Evolutionary conservation across 1,140 invertebrate species (phyloP).

Genomic region (Aradophagus sp.): DNA sequence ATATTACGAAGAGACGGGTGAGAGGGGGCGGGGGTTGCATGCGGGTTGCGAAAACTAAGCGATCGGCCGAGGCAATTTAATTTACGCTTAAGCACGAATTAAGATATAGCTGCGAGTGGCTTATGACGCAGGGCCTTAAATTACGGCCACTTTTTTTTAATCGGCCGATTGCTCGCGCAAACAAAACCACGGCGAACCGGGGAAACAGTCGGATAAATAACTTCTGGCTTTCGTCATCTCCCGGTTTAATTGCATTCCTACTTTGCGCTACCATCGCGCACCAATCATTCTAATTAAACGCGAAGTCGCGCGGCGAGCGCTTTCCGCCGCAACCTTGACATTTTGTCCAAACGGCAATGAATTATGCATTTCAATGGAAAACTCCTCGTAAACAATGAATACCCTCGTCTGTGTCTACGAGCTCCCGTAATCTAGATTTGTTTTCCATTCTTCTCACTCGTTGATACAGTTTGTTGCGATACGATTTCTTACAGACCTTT

Average conservation of each 20-base stretch:
- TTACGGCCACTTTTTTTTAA: conserved; percentile 33
- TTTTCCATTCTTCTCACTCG: too few species aligned
- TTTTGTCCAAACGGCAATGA: conserved; percentile 47
- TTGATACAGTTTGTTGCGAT: too few species aligned
- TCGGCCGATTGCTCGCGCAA: conserved; percentile 29
- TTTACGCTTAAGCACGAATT: conserved; percentile 27
- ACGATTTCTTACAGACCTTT: too few species aligned
- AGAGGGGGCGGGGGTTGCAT: conserved; percentile 18
- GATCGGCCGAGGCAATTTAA: conserved; percentile 19
- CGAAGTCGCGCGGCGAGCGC: conserved; percentile 18
- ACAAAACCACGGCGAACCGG: conserved; percentile 37
- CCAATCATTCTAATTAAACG: conserved; percentile 51
- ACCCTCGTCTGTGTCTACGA: too few species aligned
- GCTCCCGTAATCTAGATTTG: too few species aligned
- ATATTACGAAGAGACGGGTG: conserved; percentile 11
- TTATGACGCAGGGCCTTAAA: conserved; percentile 14
- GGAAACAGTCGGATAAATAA: conserved; percentile 49
- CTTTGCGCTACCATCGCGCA: conserved; percentile 34
- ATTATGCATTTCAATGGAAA: conserved; percentile 27
- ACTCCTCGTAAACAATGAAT: background rate
- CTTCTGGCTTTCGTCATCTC: conserved; percentile 52
- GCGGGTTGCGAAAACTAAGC: conserved; percentile 38
- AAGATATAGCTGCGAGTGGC: conserved; percentile 26
- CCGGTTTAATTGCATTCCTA: conserved; percentile 51
- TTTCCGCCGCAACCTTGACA: conserved; percentile 48